Evolutionary conservation across 1,140 invertebrate genomes (phyloP).

Genomic region (Drosophila fuyamai): DNA sequence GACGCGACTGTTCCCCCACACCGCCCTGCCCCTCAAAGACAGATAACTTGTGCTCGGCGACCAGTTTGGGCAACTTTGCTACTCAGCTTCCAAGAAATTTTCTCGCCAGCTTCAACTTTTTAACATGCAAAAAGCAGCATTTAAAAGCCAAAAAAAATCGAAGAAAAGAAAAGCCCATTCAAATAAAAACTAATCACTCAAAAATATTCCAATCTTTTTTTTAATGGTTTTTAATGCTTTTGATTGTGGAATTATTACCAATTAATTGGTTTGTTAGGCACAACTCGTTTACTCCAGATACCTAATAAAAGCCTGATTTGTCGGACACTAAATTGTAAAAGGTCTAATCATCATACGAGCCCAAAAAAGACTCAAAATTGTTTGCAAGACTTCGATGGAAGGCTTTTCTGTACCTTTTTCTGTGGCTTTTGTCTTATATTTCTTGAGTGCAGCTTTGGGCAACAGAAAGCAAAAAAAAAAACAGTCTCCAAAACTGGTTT

Average conservation of each 20-base stretch:
- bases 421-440: constrained; percentile 55
- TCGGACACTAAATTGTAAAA: constrained; percentile 29
- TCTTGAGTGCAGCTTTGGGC: constrained; percentile 60
- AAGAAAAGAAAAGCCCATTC: constrained; percentile 35
- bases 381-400: constrained; percentile 33
- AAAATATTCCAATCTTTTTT: constrained; percentile 16
- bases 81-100: constrained; percentile 69
- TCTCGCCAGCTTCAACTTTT: constrained; percentile 42
- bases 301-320: constrained; percentile 15
- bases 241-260: neutral
- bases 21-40: constrained; percentile 11
- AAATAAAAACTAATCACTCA: constrained; percentile 14
- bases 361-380: constrained; percentile 27
- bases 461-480: constrained; percentile 33
- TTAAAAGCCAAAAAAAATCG: constrained; percentile 1
- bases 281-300: neutral
- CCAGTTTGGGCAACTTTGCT: constrained; percentile 49
- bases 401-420: constrained; percentile 47
- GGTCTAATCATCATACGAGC: constrained; percentile 15
- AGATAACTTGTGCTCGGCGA: constrained; percentile 29
- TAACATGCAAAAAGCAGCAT: constrained; percentile 49
- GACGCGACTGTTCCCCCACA: constrained; percentile 14
- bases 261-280: neutral
- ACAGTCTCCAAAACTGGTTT: constrained; percentile 65
- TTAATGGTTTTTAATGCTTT: neutral